A percentile compares a stretch with the other conserved stretches of the same genome.
These are phyloP conservation scores for Coryphaenoides rupestris DNA, from an alignment of 2,113 vertebrate species.

Conservation along the genomic window DNA sequence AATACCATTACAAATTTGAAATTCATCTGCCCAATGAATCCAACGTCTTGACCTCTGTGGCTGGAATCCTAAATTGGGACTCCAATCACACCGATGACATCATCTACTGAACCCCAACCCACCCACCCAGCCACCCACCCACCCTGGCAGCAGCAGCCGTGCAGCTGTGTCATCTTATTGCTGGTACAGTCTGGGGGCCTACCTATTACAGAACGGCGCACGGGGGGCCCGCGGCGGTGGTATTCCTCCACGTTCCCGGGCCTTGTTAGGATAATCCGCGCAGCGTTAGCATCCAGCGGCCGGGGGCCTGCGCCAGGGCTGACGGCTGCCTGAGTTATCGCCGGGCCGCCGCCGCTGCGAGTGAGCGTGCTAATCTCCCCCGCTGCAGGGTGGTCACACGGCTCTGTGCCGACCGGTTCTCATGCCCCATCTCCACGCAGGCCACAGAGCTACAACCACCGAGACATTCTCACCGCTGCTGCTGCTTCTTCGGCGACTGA, in stretches of 20 bases:
- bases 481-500: constrained; percentile 3
- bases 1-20: constrained; percentile 15
- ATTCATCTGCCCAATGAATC: constrained; percentile 23
- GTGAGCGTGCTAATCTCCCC: constrained; percentile 27
- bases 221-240: neutral
- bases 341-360: constrained; percentile 13
- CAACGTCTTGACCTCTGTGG: constrained; percentile 10
- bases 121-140: constrained; percentile 31
- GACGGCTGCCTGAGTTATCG: constrained; percentile 41
- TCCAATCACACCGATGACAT: constrained; percentile 41
- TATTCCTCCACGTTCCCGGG: constrained; percentile 10
- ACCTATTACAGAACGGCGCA: constrained; percentile 31
- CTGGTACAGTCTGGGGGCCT: constrained; percentile 16
- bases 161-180: constrained; percentile 20
- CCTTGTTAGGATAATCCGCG: constrained; percentile 37
- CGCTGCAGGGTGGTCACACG: constrained; percentile 39
- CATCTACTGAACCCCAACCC: constrained; percentile 30
- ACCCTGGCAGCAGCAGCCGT: constrained; percentile 48
- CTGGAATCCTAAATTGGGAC: constrained; percentile 12
- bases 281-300: constrained; percentile 15
- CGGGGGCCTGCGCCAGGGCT: constrained; percentile 15
- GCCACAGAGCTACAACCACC: constrained; percentile 2
- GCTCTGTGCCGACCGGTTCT: constrained; percentile 4
- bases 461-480: constrained; percentile 12
- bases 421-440: constrained; percentile 8